Base-by-base conservation (phyloP, 1,140 invertebrate species). In the Araneus ventricosus region DNA sequence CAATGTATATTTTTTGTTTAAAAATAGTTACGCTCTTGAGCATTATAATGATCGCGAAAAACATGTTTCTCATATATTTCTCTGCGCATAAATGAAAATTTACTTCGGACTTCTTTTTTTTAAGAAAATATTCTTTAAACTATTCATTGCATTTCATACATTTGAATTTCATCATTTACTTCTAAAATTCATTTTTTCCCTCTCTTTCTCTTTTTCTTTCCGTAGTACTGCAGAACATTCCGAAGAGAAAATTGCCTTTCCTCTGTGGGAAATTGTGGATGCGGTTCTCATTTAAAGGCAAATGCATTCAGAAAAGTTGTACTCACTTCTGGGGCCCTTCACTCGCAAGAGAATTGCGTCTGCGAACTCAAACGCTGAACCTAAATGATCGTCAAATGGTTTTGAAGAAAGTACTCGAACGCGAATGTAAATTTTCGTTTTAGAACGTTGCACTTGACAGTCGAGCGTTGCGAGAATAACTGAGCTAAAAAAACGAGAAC, bases 141-240 rank as follows among this genome's bases (percentile, higher is more conserved):
- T 70, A 70, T 70, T 70, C 67, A 70, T 34, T 34, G 27, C n/a
- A 17, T 30, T 70, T 70, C 27, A 70, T 70, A 30, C 67, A 70
- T 70, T 70, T 70, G 27, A 70, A 70, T 70, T 70, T 70, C 5
- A 70, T 27, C 67, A 70, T 70, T 70, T 70, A 37, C 27, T 70
- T 70, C 30, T 34, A 34, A 70, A 70, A 30, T 70, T 27, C 14
- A 17, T 24, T 63, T 63, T 63, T 63, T 63, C 3, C 24, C 4
- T 2, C 2, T 0, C 6, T 6, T 41, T 4, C 2, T 52, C 10
- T 52, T 52, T 52, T 52, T 52, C 45, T 52, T 45, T 52, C 45
- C 17, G 0, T 52, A 1, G 10, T 0, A 52, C 10, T 52, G 45
- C 22, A 63, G 22, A 63, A 27, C 61, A n/a, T 8, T 63, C 24